Evolutionary conservation across 2,888 invertebrate species (phyloP).

Genomic region (Prenolepis imparis): DNA sequence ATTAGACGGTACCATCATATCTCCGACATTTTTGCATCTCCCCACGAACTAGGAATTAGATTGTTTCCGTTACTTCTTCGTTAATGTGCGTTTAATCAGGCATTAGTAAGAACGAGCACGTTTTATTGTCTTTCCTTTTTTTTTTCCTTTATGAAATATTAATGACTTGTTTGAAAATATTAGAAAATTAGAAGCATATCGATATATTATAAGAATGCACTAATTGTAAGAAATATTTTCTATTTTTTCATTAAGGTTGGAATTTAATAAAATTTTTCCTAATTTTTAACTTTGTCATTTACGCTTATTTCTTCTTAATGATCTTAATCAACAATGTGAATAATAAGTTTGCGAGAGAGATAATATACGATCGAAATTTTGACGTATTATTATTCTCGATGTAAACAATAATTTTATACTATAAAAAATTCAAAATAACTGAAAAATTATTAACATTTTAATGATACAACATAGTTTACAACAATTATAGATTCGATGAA

Average conservation of each 20-base stretch:
- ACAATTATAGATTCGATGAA: neutral
- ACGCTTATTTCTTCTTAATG: neutral
- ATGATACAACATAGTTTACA: neutral
- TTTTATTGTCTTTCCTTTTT: slow-evolving; percentile 2
- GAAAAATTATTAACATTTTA: neutral
- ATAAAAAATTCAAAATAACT: neutral
- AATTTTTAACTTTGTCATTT: neutral
- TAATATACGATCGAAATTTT: neutral
- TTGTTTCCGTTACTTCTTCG: slow-evolving; percentile 39
- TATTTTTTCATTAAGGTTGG: neutral
- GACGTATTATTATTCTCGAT: neutral
- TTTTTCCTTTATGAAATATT: neutral
- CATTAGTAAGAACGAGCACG: neutral
- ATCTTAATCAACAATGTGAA: neutral
- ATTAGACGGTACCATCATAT: slow-evolving; percentile 75
- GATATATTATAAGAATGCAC: too few relatives aligned
- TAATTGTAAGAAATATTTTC: neutral
- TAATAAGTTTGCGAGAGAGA: neutral
- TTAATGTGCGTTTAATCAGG: slow-evolving; percentile 5
- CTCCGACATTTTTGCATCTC: slow-evolving; percentile 57
- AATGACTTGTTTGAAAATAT: neutral
- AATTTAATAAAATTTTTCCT: neutral
- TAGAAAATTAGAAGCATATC: neutral
- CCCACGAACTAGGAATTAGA: slow-evolving; percentile 42
- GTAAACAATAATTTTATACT: neutral